These are phyloP conservation scores for Sylvilagus floridanus DNA, from an alignment of 2,797 vertebrate species.

Conservation along the genomic window DNA sequence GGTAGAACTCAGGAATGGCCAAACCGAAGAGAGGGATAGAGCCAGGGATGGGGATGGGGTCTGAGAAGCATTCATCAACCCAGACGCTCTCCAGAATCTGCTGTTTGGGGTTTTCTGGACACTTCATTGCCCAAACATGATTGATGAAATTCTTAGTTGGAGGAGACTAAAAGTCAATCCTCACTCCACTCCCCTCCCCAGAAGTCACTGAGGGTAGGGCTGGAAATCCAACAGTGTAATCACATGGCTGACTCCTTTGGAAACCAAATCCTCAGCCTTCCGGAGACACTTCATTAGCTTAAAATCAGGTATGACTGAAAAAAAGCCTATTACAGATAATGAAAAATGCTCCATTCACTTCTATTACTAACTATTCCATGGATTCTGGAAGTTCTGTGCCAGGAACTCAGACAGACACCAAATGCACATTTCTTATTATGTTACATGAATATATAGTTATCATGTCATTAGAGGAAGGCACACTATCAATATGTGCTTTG, in stretches of 20 bases:
- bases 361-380: not conserved
- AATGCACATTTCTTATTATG: not conserved
- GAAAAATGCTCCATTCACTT: not conserved
- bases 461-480: not conserved
- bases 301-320: not conserved
- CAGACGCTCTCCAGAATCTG: not conserved
- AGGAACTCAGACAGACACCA: not conserved
- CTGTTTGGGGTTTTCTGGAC: not conserved
- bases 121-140: not conserved
- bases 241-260: not conserved
- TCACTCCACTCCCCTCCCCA: not conserved
- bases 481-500: not conserved
- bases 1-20: not conserved
- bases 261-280: not conserved
- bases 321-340: not conserved
- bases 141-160: too few relatives aligned
- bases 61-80: not conserved
- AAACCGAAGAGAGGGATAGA: not conserved
- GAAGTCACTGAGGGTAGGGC: not conserved
- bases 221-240: not conserved
- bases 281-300: not conserved
- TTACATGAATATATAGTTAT: not conserved
- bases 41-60: too few relatives aligned
- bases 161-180: not conserved
- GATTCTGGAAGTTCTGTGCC: not conserved